Evolutionary conservation across 2,797 vertebrate species (phyloP), one percentile per base, ranked within the genome.

Genomic region (Microctenopoma lineatum): DNA sequence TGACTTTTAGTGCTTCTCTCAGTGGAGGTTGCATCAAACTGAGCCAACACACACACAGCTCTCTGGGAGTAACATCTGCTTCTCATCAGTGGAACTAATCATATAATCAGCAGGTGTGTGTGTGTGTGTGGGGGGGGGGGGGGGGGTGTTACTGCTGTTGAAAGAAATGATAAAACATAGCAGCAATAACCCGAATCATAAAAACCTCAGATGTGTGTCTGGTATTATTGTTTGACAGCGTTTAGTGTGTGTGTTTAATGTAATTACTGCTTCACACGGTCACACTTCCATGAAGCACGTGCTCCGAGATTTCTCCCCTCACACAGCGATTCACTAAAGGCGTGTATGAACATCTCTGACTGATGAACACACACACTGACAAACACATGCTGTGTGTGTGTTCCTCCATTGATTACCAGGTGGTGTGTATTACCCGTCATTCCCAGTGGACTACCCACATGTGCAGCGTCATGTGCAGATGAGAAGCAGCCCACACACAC

Each of bases 61-160:
- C 56, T 66, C 52, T 54, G 77, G 38, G 73, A 83, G 78, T 51
- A 68, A 66, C 88, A 89, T 90, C 87, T 92, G 89, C 65, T 88
- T 77, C 87, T 64, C 62, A 89, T 92, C 83, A 72, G 38, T 41
- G 47, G 63, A 76, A 59, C 79, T 84, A 84, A 85, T 85, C 71
- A 73, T 41, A 79, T 47, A 75, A 90, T 85, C 77, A 87, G 59
- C 79, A 61, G 57, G 45, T 81, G 11, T 61, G 59, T 42, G 10
- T 47, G 27, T 38, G 61, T 68, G 59, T 50, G 62, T 59, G 57
- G 66, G 39, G 45, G 54, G 60, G 45, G 80, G 44, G 29, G 29
- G 7, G 5, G 29, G 7, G 29, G 5, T 63, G 51, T 59, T 58
- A 64, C 45, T 73, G 63, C 57, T 56, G 48, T 57, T 45, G 58